Conservation (phyloP, 2,797 vertebrate genomes). For the Garrulus glandarius region DNA sequence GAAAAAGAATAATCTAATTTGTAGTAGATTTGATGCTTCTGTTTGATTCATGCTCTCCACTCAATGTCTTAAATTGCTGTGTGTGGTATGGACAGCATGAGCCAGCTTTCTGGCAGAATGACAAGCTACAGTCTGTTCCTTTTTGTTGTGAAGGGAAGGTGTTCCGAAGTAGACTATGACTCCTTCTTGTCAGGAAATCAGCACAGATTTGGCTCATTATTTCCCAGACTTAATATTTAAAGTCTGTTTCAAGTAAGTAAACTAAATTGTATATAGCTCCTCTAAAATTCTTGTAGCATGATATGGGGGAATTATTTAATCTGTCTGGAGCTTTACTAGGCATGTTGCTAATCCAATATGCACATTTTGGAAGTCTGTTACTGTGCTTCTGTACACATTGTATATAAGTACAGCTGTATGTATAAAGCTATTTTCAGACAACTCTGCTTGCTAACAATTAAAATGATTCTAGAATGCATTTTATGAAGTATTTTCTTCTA, state of each 20-base stretch:
- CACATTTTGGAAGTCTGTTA: not conserved
- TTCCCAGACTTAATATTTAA: not conserved
- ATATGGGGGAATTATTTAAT: not conserved
- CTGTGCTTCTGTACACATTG: not conserved
- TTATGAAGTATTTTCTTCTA: not conserved
- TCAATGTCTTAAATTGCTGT: not conserved
- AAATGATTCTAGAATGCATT: not conserved
- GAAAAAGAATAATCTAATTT: constrained; percentile 17
- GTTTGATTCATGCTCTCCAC: not conserved
- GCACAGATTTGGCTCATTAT: not conserved
- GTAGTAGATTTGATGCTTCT: not conserved
- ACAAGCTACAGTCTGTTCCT: not conserved
- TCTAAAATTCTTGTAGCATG: not conserved
- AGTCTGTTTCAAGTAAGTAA: not conserved
- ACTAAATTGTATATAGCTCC: not conserved
- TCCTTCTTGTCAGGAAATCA: not conserved
- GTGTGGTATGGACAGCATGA: not conserved
- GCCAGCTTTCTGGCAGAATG: not conserved
- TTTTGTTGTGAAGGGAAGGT: not conserved
- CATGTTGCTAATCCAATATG: not conserved
- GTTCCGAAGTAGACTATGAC: not conserved
- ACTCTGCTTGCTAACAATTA: not conserved
- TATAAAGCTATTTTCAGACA: not conserved
- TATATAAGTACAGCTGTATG: not conserved
- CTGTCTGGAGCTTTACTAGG: not conserved